These are phyloP conservation scores for Scaptomyza caliginosa DNA, from an alignment of 2,888 invertebrate genomes.

Conservation along the genomic window DNA sequence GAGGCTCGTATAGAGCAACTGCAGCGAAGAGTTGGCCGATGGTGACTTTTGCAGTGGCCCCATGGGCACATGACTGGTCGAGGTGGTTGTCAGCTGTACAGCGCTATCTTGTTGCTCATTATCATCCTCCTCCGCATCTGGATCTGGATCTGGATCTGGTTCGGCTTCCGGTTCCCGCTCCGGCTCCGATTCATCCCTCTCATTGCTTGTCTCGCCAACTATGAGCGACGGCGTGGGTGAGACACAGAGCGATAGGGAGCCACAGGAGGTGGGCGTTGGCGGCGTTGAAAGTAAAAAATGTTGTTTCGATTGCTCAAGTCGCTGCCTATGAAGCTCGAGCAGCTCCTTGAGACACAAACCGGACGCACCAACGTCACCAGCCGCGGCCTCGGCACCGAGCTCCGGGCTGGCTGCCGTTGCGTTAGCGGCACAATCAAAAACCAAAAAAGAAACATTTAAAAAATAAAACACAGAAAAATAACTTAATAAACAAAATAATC, in stretches of 20 bases:
- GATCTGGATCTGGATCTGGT: too few relatives aligned
- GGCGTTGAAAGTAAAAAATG: slow-evolving; percentile 82
- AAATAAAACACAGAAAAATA: slow-evolving; percentile 42
- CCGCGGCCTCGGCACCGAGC: slow-evolving; percentile 49
- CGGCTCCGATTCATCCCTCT: slow-evolving; percentile 28
- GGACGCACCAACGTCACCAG: slow-evolving; percentile 47
- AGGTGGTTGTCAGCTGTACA: slow-evolving; percentile 65
- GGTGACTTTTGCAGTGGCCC: slow-evolving; percentile 74
- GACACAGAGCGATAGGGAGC: slow-evolving; percentile 69
- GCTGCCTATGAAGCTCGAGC: slow-evolving; percentile 79
- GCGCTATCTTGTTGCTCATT: slow-evolving; percentile 67
- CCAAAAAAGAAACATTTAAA: slow-evolving; percentile 64
- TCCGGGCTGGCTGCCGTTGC: slow-evolving; percentile 74
- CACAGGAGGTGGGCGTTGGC: slow-evolving; percentile 76
- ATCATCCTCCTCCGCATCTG: slow-evolving; percentile 46
- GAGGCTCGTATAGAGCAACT: slow-evolving; percentile 79
- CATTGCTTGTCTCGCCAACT: slow-evolving; percentile 66
- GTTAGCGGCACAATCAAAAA: slow-evolving; percentile 44
- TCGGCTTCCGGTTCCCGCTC: too few relatives aligned
- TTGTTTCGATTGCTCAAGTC: slow-evolving; percentile 82
- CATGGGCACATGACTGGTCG: slow-evolving; percentile 42
- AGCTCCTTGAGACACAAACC: slow-evolving; percentile 78
- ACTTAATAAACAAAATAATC: slow-evolving; percentile 49
- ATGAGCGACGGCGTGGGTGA: slow-evolving; percentile 65
- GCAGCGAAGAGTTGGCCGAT: slow-evolving; percentile 76